phyloP scores from a whole-genome alignment of 1,140 invertebrate species.

The Philaenus spumarius region DNA sequence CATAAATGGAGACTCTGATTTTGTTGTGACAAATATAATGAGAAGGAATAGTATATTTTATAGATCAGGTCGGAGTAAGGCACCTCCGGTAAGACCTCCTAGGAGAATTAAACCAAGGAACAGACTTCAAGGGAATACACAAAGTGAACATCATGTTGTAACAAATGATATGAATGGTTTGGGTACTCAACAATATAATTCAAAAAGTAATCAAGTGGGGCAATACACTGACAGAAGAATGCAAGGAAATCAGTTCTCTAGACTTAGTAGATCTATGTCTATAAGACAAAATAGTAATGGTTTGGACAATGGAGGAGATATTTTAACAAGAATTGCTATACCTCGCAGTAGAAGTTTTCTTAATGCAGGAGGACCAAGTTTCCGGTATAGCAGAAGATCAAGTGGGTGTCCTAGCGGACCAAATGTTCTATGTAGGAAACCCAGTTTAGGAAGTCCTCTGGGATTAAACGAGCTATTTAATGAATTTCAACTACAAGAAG shows the following conservation, averaged over 20 bases:
- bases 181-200: not conserved
- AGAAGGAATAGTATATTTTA: not conserved
- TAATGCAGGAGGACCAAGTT: constrained; percentile 49
- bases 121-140: not conserved
- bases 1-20: constrained; percentile 5
- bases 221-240: not conserved
- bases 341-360: constrained; percentile 75
- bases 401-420: not conserved
- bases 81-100: not conserved
- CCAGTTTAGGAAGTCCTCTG: constrained; percentile 44
- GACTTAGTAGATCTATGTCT: not conserved
- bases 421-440: constrained; percentile 12
- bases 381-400: constrained; percentile 43
- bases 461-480: constrained; percentile 78
- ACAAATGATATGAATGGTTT: too few species aligned
- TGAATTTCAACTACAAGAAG: constrained; percentile 76
- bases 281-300: not conserved
- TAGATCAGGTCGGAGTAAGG: not conserved
- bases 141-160: not conserved
- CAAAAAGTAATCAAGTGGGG: not conserved
- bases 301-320: constrained; percentile 52
- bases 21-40: too few species aligned
- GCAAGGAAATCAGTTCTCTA: not conserved
- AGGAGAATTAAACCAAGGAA: not conserved
- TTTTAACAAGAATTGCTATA: constrained; percentile 74